Evolutionary conservation across 2,888 invertebrate genomes (phyloP).

Genomic region (Mactromeris polynyma): DNA sequence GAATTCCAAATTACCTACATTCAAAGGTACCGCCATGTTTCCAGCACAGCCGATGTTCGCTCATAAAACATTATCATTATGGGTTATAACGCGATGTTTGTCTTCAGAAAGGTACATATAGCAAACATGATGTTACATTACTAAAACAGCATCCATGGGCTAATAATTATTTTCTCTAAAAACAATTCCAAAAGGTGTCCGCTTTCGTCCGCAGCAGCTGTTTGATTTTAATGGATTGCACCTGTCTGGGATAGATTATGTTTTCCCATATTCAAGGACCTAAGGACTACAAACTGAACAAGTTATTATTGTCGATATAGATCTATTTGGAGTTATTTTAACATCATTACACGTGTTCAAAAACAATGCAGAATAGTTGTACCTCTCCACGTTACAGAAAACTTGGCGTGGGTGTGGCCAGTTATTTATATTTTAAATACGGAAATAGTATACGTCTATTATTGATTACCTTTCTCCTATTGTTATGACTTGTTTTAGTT

Average conservation of each 20-base stretch:
- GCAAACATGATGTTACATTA: conserved; percentile 2
- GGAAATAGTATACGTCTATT: not conserved
- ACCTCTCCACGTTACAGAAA: not conserved
- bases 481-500: not conserved
- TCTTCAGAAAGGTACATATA: not conserved
- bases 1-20: not conserved
- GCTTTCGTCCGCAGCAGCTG: conserved; percentile 52
- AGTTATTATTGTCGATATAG: not conserved
- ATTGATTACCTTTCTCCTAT: not conserved
- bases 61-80: not conserved
- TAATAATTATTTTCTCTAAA: conserved; percentile 67
- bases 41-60: not conserved
- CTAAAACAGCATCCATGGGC: conserved; percentile 36
- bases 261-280: not conserved
- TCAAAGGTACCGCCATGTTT: not conserved
- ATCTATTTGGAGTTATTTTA: not conserved
- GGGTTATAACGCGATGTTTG: conserved; percentile 2
- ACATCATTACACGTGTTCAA: not conserved
- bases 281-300: not conserved
- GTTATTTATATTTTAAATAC: not conserved
- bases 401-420: not conserved
- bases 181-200: conserved; percentile 62
- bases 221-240: conserved; percentile 31
- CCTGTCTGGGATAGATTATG: conserved; percentile 35
- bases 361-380: not conserved